Conservation (phyloP, 2,888 invertebrate genomes). For the Chrysopilus asiliformis region DNA sequence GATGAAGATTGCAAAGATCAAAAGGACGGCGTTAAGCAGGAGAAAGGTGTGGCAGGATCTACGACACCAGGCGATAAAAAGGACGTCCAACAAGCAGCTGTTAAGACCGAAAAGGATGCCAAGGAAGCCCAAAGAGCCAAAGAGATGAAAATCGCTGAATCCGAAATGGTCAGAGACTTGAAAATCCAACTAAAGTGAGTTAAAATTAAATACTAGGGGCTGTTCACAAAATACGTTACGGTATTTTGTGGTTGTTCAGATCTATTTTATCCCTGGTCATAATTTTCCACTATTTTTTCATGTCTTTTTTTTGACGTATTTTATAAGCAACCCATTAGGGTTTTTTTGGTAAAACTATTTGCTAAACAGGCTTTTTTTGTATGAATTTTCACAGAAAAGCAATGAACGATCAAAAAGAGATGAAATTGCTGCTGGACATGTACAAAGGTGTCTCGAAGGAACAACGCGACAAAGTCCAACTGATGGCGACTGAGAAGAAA, state of each 20-base stretch:
- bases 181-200: constrained; percentile 83
- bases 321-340: too few relatives aligned
- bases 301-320: too few relatives aligned
- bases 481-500: constrained; percentile 92
- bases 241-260: too few relatives aligned
- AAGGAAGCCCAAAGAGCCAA: constrained; percentile 47
- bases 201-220: too few relatives aligned
- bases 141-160: constrained; percentile 51
- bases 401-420: constrained; percentile 83
- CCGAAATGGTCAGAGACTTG: constrained; percentile 50
- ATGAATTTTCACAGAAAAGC: constrained; percentile 57
- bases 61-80: constrained; percentile 43
- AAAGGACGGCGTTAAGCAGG: constrained; percentile 37
- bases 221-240: too few relatives aligned
- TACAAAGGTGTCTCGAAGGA: constrained; percentile 96
- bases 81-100: constrained; percentile 35
- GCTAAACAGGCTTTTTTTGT: neutral
- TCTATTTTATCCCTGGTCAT: too few relatives aligned
- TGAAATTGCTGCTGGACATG: constrained; percentile 89
- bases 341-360: too few relatives aligned
- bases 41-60: constrained; percentile 30
- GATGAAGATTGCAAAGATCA: constrained; percentile 29
- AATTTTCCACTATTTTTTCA: neutral
- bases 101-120: constrained; percentile 49
- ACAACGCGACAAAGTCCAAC: constrained; percentile 87